These are phyloP conservation scores for Capromys pilorides DNA, from an alignment of 2,797 vertebrate genomes.

Conservation along the genomic window DNA sequence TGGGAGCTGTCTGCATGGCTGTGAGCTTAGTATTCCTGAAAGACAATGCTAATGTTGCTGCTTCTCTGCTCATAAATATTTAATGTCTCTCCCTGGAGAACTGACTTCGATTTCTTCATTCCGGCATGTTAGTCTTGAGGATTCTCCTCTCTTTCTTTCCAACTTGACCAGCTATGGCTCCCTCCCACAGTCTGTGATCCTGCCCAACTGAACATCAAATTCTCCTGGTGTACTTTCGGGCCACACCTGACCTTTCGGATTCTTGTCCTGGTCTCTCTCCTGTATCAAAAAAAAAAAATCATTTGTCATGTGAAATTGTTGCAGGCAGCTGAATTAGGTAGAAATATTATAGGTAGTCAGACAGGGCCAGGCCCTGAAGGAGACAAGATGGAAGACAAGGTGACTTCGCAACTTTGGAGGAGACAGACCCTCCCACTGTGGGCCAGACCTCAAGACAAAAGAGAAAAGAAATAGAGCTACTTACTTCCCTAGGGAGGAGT, in stretches of 20 bases:
- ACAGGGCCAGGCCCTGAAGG: no score
- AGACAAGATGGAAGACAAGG: no score
- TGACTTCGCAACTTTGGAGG: no score
- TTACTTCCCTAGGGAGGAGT: no score
- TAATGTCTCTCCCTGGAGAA: not conserved
- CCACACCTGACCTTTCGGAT: not conserved
- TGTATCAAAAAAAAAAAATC: not conserved
- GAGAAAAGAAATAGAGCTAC: no score
- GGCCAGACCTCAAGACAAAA: no score
- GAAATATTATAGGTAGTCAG: no score
- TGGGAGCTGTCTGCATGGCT: not conserved
- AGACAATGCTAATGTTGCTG: not conserved
- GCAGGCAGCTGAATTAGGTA: no score
- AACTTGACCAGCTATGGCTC: not conserved
- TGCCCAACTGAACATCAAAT: no score
- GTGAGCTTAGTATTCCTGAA: not conserved
- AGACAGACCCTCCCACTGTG: no score
- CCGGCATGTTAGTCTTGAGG: not conserved
- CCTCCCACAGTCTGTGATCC: not conserved
- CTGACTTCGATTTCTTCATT: not conserved
- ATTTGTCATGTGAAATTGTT: not conserved
- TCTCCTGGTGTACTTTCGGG: no score
- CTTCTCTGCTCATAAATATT: constrained; percentile 25
- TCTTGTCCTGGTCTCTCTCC: not conserved
- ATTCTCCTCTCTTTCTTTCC: not conserved